These are phyloP conservation scores for Campylomormyrus numenius DNA, from an alignment of 2,113 vertebrate species.

Conservation along the genomic window DNA sequence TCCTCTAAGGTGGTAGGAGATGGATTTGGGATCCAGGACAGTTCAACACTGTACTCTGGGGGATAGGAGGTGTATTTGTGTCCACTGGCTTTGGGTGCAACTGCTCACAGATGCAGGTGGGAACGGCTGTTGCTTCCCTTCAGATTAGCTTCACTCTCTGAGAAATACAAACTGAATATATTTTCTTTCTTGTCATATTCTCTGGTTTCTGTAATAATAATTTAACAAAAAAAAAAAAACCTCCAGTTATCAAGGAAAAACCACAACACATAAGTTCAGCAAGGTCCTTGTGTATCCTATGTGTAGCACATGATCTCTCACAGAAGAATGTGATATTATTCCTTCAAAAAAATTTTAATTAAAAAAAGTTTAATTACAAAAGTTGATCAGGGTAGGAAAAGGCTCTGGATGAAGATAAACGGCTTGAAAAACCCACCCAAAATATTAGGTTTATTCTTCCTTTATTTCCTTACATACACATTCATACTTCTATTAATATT, in stretches of 20 bases:
- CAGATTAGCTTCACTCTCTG: slow-evolving; percentile 41
- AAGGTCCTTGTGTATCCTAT: slow-evolving; percentile 25
- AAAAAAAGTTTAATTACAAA: slow-evolving; percentile 40
- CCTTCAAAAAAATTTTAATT: slow-evolving; percentile 36
- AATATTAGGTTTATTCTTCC: not conserved
- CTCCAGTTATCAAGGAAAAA: slow-evolving; percentile 27
- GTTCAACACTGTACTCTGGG: slow-evolving; percentile 44
- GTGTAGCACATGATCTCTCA: not conserved
- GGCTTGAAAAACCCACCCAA: not conserved
- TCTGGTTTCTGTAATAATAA: not conserved
- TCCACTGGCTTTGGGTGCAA: slow-evolving; percentile 49
- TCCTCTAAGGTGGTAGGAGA: slow-evolving; percentile 36
- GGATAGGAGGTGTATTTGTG: slow-evolving; percentile 48
- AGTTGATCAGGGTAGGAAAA: slow-evolving; percentile 44
- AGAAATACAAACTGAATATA: slow-evolving; percentile 37
- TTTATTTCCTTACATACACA: not conserved
- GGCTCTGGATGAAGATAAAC: not conserved
- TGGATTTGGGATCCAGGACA: slow-evolving; percentile 33
- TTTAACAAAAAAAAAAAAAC: slow-evolving; percentile 14
- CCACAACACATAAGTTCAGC: slow-evolving; percentile 30
- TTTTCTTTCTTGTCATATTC: slow-evolving; percentile 31
- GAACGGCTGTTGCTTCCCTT: slow-evolving; percentile 41
- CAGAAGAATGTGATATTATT: slow-evolving; percentile 22
- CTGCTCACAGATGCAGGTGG: slow-evolving; percentile 31
- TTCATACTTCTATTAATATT: not conserved